These are phyloP conservation scores for Eristalis arbustorum DNA, from an alignment of 2,888 invertebrate genomes.

Conservation along the genomic window DNA sequence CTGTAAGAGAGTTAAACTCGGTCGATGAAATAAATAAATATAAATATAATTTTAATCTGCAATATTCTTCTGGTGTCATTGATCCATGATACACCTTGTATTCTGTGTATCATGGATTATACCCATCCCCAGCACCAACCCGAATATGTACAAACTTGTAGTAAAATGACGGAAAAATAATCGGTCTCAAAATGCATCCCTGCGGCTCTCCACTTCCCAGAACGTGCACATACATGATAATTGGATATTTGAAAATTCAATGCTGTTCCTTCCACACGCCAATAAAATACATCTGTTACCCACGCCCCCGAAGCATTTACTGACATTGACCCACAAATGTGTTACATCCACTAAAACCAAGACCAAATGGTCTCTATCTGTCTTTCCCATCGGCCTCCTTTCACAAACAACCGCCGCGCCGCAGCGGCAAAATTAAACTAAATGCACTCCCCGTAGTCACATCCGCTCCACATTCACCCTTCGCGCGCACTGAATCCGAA, in stretches of 20 bases:
- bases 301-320: not conserved
- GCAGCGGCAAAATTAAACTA: not conserved
- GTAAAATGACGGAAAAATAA: not conserved
- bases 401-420: not conserved
- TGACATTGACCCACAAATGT: not conserved
- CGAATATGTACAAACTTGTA: no score
- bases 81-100: no score
- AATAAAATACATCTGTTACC: not conserved
- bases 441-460: not conserved
- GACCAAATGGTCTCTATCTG: not conserved
- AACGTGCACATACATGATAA: no score
- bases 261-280: not conserved
- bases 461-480: not conserved
- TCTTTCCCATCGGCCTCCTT: not conserved
- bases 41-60: no score
- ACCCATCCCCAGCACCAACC: no score
- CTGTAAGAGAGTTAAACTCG: no score
- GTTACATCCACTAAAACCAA: not conserved
- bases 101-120: no score
- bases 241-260: no score
- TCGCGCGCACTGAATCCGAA: not conserved
- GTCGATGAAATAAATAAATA: no score
- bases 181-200: not conserved
- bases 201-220: not conserved
- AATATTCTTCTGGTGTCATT: no score